Evolutionary conservation across 2,113 vertebrate genomes (phyloP), one percentile per base, ranked within the genome.

Genomic region (Pseudorasbora parva): DNA sequence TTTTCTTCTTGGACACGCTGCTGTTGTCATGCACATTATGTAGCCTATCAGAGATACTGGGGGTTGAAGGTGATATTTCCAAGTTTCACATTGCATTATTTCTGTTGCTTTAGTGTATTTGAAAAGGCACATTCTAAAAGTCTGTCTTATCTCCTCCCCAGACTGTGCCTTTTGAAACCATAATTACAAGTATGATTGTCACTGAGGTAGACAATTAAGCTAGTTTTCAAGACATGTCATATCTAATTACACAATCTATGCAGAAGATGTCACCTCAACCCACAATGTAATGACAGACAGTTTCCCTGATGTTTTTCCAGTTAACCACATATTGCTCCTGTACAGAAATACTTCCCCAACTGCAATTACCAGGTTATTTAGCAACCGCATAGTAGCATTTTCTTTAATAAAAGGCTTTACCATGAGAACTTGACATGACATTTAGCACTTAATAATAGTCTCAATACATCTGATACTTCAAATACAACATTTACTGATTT

Each of bases 31-130:
- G 54, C 75, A 77, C 56, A 33, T 43, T 41, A 30, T 30, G 2
- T 33, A 30, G 25, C 25, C 47, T 21, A 27, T n/a, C 21, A 78
- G 56, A 78, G 11, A 4, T 45, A 60, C 5, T 47, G 33, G 23
- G n/a, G 37, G 76, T 47, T 60, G 9, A 62, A 62, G 37, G 33
- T 78, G 41, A 78, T 47, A 30, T 62, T 62, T 78, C 45, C 54
- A 27, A 78, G 76, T 62, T 78, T 78, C 15, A 62, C 21, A 45
- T 1, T 43, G 56, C n/a, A 78, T 8, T 37, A 45, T 77, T 59
- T 77, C 12, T 7, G 5, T 23, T 78, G 56, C 37, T n/a, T 12
- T 19, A 9, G n/a, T 62, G 21, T 25, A 11, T 41, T 78, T 43
- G 56, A 60, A 43, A 60, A 60, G 21, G 56, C 33, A 10, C 10